Percentiles rank a stretch among this genome's conserved stretches.
Evolutionary conservation across 2,113 vertebrate species (phyloP).

Genomic region (Eclectus roratus): DNA sequence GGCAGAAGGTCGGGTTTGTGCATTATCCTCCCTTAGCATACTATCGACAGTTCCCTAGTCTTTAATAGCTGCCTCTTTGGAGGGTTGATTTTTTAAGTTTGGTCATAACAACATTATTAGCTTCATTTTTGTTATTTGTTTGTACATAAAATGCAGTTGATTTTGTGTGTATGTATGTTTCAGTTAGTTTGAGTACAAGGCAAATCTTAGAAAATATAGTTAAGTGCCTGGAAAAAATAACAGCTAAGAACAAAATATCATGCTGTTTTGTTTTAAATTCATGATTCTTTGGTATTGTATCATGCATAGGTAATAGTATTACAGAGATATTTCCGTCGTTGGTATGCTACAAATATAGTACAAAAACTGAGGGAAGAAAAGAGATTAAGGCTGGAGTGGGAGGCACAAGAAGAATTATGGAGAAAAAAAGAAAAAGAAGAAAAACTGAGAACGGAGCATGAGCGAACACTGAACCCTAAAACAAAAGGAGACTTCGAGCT

Average conservation of each 20-base stretch:
- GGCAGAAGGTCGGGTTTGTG: background rate
- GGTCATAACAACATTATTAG: background rate
- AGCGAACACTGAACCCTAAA: constrained; percentile 82
- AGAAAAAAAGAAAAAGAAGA: constrained; percentile 79
- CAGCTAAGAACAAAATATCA: background rate
- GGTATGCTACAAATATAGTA: constrained; percentile 78
- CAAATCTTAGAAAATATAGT: background rate
- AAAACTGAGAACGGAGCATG: constrained; percentile 72
- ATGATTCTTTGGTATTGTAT: background rate
- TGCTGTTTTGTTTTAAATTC: background rate
- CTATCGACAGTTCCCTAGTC: background rate
- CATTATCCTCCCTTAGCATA: background rate
- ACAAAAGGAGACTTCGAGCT: constrained; percentile 87
- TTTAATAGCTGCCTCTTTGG: background rate
- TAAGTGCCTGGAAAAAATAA: background rate
- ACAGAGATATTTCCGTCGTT: constrained; percentile 82
- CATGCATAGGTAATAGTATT: constrained; percentile 80
- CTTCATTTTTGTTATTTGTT: background rate
- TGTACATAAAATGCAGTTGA: background rate
- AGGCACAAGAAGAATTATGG: constrained; percentile 72
- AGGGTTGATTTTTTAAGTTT: background rate
- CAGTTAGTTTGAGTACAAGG: background rate
- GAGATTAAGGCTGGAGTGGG: constrained; percentile 73
- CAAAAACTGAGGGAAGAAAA: constrained; percentile 70
- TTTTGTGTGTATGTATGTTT: background rate